Evolutionary conservation across 2,113 vertebrate genomes (phyloP).

Genomic region (Cheirogaleus medius): DNA sequence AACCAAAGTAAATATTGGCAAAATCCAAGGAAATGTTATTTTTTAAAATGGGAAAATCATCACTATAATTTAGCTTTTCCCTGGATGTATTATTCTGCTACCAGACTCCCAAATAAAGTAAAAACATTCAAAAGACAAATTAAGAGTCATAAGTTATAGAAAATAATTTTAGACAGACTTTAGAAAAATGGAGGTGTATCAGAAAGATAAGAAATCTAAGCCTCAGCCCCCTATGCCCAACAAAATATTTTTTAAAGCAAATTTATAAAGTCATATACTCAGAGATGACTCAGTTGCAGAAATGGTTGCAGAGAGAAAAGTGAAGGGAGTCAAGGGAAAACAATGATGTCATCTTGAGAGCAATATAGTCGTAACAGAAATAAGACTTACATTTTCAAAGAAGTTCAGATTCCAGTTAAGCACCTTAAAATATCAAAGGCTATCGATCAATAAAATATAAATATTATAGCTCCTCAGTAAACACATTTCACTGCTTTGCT

Average conservation of each 20-base stretch:
- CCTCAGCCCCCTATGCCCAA: not conserved
- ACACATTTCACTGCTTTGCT: not conserved
- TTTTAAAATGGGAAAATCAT: slow-evolving; percentile 26
- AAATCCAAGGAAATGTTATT: not conserved
- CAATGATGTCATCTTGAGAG: not conserved
- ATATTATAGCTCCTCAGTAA: not conserved
- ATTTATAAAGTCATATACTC: not conserved
- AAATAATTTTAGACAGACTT: not conserved
- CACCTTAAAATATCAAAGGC: slow-evolving; percentile 15
- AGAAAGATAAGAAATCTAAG: not conserved
- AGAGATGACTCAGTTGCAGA: not conserved
- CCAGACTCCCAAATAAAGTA: not conserved
- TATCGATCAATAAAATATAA: not conserved
- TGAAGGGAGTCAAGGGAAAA: not conserved
- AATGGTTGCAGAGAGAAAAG: not conserved
- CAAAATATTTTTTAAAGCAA: not conserved
- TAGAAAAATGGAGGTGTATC: not conserved
- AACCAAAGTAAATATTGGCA: slow-evolving; percentile 25
- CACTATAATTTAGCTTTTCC: not conserved
- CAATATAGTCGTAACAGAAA: not conserved
- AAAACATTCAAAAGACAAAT: not conserved
- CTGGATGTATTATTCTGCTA: not conserved
- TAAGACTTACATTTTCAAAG: not conserved
- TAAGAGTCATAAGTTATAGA: not conserved
- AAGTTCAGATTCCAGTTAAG: slow-evolving; percentile 14